Evolutionary conservation across 1,140 invertebrate species (phyloP), one percentile per base, ranked within the genome.

Genomic region (Hormaphis cornu): DNA sequence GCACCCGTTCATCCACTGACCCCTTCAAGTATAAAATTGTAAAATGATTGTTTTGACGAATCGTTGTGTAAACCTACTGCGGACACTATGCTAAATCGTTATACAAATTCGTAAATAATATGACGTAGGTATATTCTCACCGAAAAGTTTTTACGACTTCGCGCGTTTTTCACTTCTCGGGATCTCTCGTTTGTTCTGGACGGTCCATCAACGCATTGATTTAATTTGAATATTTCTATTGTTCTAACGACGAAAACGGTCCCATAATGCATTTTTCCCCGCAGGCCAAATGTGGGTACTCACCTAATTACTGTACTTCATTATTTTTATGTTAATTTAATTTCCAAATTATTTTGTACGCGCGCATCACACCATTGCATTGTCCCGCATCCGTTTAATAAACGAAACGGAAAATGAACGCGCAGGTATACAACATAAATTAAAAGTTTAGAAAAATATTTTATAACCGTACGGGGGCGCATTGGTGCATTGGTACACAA

Each of bases 321-420:
- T 54, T 35, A 33, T 33, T 33, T 54, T 54, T 54, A 35, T 35
- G 52, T 20, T 33, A 54, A 54, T 54, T 54, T 35, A 54, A 35
- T 54, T 54, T 54, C n/a, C 35, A n/a, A 54, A 54, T 54, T 54
- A 20, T 54, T 54, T 54, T 30, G 0, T 53, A 18, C 28, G 30
- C 18, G 52, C 28, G 18, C 20, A n/a, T n/a, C n/a, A n/a, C 9
- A 1, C 52, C 14, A 54, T 35, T 54, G 30, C n/a, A n/a, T n/a
- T 33, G 52, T 54, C 18, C 18, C 3, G 52, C n/a, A 18, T 16
- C n/a, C 18, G 18, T 1, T 8, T n/a, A 35, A 20, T 33, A 33
- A 33, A 20, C 28, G 20, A 54, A 54, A 35, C 10, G 4, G 9
- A 54, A 54, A 54, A 33, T 0, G 35, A 33, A 54, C 14, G 20